Base-by-base conservation (phyloP, 1,140 invertebrate species). In the Drosophila azteca region DNA sequence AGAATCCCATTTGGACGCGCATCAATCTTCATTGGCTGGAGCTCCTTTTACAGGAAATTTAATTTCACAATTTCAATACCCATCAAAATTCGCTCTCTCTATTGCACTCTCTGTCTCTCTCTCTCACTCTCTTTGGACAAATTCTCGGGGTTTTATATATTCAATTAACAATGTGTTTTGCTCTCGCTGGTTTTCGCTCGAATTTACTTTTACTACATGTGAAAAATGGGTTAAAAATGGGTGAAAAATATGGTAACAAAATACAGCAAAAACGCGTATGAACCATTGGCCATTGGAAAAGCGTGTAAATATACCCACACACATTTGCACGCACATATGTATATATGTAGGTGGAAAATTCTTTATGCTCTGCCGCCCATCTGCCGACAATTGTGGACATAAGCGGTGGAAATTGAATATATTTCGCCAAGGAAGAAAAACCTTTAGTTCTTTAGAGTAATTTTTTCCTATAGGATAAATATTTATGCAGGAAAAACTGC, bases 101-200 rank as follows among this genome's bases (percentile, higher is more conserved):
- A 43, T 24, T 54, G 17, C 17, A 6, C 31, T 13, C 22, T 22
- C 17, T 20, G 17, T 20, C 29, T 3, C 29, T 35, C 8, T 54
- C 49, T 24, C 15, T 35, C 13, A 50, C 20, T 26, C 11, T 22
- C 29, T 29, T 6, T 39, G 11, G 68, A 68, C n/a, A 45, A 69
- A 69, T 69, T 68, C 35, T 20, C 11, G 11, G 3, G 24, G 22
- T 58, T 68, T 43, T 69, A 68, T 69, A 43, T 68, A 69, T 69
- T 68, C 65, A 69, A 69, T 69, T 69, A 69, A 69, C 26, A 57
- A 31, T 35, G 26, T 49, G 49, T 50, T 52, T 26, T 35, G 49
- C 35, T 45, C 26, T 24, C 31, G 17, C 7, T 31, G 26, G 26
- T 20, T 20, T 20, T 20, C 35, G 17, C 31, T 48, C 31, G 45